Percentiles rank a stretch among this genome's conserved stretches.
Conservation (phyloP, 2,113 vertebrate species). For the Bombycilla garrulus region DNA sequence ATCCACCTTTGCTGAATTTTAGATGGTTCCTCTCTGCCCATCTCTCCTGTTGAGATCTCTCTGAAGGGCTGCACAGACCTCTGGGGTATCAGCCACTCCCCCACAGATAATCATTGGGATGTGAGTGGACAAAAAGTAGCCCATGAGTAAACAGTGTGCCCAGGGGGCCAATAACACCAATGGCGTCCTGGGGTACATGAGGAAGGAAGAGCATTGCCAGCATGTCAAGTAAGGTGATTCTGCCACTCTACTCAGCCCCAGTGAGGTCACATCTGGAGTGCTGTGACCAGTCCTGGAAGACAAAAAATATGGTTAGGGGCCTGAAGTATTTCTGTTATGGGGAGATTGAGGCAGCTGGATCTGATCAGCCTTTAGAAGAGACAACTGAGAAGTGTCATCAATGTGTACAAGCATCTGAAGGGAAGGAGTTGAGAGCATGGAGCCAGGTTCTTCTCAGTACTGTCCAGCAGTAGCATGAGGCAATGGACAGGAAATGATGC, state of each 20-base stretch:
- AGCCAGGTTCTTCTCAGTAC: background rate
- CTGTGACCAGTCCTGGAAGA: background rate
- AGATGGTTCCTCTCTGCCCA: background rate
- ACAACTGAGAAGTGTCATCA: background rate
- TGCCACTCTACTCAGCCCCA: background rate
- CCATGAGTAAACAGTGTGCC: background rate
- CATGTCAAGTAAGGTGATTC: background rate
- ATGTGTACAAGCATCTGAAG: background rate
- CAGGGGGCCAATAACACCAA: background rate
- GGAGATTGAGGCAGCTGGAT: background rate
- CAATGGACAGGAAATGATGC: background rate
- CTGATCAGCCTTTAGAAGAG: background rate
- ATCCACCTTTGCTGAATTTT: background rate
- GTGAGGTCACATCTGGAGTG: background rate
- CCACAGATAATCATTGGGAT: background rate
- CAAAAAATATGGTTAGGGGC: background rate
- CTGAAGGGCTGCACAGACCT: background rate
- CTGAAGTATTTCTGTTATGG: background rate
- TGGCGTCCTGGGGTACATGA: no score
- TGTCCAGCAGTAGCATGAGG: background rate
- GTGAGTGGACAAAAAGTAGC: background rate
- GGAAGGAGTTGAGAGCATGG: background rate
- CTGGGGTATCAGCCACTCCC: background rate
- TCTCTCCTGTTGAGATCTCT: background rate
- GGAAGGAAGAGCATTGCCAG: background rate